Conservation (phyloP, 2,888 invertebrate species). For the Agriopis marginaria region DNA sequence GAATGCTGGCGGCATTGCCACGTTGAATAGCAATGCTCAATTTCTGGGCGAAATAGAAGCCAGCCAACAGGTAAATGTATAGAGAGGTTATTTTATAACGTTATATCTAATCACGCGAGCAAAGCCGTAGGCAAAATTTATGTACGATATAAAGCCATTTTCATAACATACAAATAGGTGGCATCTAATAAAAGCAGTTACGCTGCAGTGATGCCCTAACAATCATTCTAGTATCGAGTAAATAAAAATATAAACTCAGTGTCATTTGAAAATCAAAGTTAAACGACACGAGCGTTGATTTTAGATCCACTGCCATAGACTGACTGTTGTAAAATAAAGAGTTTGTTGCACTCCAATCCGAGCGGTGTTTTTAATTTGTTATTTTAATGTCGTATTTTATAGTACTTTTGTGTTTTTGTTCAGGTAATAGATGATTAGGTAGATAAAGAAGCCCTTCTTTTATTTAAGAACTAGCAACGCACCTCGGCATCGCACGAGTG, state of each 20-base stretch:
- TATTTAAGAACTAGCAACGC: too few species aligned
- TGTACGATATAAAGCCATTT: too few species aligned
- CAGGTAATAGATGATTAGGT: too few species aligned
- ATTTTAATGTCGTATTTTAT: background rate
- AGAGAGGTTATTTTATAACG: too few species aligned
- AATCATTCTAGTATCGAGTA: slow-evolving; percentile 27
- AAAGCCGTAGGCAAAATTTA: too few species aligned
- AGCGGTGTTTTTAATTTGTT: background rate
- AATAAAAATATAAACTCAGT: slow-evolving; percentile 49
- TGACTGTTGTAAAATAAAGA: slow-evolving; percentile 3
- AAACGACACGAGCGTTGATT: slow-evolving; percentile 49
- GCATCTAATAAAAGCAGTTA: background rate
- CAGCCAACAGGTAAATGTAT: too few species aligned
- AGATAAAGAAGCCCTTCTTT: too few species aligned
- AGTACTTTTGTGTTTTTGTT: slow-evolving; percentile 6
- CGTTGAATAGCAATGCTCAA: too few species aligned
- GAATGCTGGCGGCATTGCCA: too few species aligned
- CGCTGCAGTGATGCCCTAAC: slow-evolving; percentile 17
- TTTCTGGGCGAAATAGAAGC: too few species aligned
- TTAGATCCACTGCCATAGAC: slow-evolving; percentile 12
- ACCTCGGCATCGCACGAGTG: too few species aligned
- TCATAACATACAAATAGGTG: background rate
- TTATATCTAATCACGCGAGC: too few species aligned
- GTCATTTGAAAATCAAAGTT: slow-evolving; percentile 67
- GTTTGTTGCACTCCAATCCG: slow-evolving; percentile 19